A percentile compares a stretch with the other conserved stretches of the same genome.
Evolutionary conservation across 2,113 vertebrate species (phyloP).

Genomic region (Lontra canadensis): DNA sequence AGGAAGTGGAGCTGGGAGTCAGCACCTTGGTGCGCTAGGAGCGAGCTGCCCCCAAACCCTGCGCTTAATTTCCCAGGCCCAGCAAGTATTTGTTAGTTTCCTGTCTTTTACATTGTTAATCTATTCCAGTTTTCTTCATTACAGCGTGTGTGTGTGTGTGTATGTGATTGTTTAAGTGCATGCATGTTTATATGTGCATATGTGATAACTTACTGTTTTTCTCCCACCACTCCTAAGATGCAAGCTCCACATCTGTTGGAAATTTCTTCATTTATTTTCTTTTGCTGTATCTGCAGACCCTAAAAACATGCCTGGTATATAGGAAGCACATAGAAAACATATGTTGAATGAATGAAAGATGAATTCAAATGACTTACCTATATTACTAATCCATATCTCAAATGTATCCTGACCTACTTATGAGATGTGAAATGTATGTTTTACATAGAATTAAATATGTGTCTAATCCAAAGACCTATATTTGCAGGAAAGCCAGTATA

Average conservation of each 20-base stretch:
- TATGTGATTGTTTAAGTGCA: neutral
- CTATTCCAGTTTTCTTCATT: neutral
- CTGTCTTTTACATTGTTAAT: neutral
- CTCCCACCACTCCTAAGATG: neutral
- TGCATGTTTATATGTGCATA: neutral
- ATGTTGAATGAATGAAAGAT: neutral
- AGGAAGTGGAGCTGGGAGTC: neutral
- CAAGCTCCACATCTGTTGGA: neutral
- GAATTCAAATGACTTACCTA: neutral
- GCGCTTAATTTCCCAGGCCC: slow-evolving; percentile 66
- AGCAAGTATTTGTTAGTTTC: neutral
- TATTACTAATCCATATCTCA: neutral
- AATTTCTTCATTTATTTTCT: neutral
- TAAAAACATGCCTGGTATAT: neutral
- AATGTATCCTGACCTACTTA: neutral
- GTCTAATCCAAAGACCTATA: neutral
- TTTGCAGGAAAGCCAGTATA: neutral
- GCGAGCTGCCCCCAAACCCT: rapidly evolving
- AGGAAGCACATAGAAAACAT: neutral
- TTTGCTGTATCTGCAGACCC: neutral
- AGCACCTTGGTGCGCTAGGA: neutral
- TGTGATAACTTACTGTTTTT: neutral
- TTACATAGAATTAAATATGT: neutral
- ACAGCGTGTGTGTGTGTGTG: neutral
- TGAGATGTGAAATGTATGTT: neutral